Conservation (phyloP, 2,113 vertebrate species). For the Zosterops pallidus region DNA sequence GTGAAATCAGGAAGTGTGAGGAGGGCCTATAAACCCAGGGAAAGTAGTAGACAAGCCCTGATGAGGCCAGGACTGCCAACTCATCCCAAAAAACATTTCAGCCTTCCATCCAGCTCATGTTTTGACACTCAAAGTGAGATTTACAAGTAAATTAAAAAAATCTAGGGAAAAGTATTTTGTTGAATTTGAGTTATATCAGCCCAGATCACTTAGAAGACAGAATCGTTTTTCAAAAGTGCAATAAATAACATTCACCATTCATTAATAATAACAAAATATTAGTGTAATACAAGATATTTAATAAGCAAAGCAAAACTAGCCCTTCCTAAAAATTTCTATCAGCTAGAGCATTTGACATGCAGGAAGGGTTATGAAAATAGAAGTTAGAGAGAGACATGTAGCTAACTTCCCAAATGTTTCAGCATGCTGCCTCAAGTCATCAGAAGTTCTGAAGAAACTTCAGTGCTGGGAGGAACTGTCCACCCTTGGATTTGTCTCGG, state of each 20-base stretch:
- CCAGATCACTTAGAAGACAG: not conserved
- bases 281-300: not conserved
- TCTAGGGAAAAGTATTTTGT: not conserved
- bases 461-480: not conserved
- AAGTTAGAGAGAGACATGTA: not conserved
- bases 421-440: not conserved
- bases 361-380: not conserved
- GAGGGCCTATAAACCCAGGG: not conserved
- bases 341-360: not conserved
- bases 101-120: accelerated
- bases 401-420: not conserved
- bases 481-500: not conserved
- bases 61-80: not conserved
- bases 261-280: not conserved
- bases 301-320: not conserved
- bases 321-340: not conserved
- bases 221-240: not conserved
- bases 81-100: not conserved
- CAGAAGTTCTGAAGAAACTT: not conserved
- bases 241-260: not conserved
- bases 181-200: not conserved
- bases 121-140: not conserved
- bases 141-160: not conserved
- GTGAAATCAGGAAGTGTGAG: not conserved
- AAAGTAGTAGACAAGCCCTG: not conserved